phyloP scores from a whole-genome alignment of 2,113 vertebrate genomes.

The Heterotilapia buettikoferi region DNA sequence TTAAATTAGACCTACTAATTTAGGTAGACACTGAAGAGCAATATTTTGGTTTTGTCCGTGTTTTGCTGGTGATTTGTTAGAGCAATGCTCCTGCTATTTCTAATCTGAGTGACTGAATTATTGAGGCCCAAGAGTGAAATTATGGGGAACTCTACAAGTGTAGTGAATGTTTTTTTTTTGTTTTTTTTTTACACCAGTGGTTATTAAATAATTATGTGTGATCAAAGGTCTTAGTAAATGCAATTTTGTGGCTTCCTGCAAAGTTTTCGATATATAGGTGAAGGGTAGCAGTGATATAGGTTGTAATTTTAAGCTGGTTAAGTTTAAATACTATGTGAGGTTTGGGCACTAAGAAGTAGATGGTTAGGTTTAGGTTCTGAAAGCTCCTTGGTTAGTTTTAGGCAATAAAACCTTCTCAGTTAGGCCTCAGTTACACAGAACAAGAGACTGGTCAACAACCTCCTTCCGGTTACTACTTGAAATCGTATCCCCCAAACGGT shows the following conservation, averaged over 20 bases:
- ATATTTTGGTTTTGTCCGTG: not conserved
- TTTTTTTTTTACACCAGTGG: accelerated
- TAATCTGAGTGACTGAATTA: not conserved
- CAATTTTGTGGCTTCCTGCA: not conserved
- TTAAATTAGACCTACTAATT: not conserved
- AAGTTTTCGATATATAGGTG: not conserved
- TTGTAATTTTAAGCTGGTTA: not conserved
- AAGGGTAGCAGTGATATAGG: not conserved
- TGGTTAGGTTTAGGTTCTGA: not conserved
- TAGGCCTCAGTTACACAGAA: not conserved
- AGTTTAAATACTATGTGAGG: not conserved
- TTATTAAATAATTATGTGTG: not conserved
- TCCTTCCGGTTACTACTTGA: not conserved
- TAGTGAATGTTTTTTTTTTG: accelerated
- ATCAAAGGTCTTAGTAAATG: not conserved
- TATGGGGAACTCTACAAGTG: not conserved
- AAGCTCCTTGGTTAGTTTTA: not conserved
- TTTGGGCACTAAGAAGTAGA: not conserved
- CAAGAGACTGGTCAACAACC: not conserved
- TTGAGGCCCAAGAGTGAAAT: not conserved
- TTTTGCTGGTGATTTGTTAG: not conserved
- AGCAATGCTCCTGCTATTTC: not conserved
- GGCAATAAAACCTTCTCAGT: not conserved
- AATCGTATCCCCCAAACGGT: not conserved
- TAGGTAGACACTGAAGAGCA: too few species aligned